These are phyloP conservation scores for Oligia strigilis DNA, from an alignment of 2,888 invertebrate genomes.

Conservation along the genomic window DNA sequence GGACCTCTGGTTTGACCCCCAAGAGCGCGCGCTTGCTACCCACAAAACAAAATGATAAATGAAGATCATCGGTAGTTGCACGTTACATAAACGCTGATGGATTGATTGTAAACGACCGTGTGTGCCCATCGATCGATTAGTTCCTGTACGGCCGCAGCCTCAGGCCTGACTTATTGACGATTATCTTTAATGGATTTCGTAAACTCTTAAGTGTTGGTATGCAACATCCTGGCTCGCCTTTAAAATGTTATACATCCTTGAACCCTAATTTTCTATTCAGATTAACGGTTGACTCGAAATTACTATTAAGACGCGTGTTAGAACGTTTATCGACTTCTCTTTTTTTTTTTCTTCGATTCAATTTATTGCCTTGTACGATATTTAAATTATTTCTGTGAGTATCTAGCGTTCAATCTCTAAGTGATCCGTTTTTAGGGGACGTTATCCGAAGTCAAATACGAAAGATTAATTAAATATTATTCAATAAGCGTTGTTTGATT, in stretches of 20 bases:
- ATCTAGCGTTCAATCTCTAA: conserved; percentile 68
- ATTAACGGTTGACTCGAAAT: conserved; percentile 77
- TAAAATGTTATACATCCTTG: conserved; percentile 78
- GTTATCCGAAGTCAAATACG: conserved; percentile 84
- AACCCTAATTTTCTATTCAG: conserved; percentile 80
- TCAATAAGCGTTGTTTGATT: conserved; percentile 89
- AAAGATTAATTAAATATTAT: conserved; percentile 89
- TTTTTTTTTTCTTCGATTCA: conserved; percentile 52
- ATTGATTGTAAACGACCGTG: conserved; percentile 89
- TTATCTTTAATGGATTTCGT: conserved; percentile 89
- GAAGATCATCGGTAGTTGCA: conserved; percentile 88
- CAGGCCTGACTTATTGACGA: conserved; percentile 83
- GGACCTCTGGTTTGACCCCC: conserved; percentile 83
- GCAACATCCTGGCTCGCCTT: conserved; percentile 77
- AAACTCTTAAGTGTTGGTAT: conserved; percentile 84
- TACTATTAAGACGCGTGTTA: conserved; percentile 73
- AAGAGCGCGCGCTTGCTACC: conserved; percentile 84
- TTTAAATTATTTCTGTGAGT: conserved; percentile 64
- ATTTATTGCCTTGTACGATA: conserved; percentile 61
- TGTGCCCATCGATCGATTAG: conserved; percentile 89
- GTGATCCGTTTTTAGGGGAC: conserved; percentile 69
- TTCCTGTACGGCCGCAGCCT: conserved; percentile 82
- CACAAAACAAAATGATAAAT: conserved; percentile 90
- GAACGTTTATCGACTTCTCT: conserved; percentile 67
- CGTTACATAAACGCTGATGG: conserved; percentile 89